Evolutionary conservation across 2,113 vertebrate species (phyloP).

Genomic region (Cavia porcellus): DNA sequence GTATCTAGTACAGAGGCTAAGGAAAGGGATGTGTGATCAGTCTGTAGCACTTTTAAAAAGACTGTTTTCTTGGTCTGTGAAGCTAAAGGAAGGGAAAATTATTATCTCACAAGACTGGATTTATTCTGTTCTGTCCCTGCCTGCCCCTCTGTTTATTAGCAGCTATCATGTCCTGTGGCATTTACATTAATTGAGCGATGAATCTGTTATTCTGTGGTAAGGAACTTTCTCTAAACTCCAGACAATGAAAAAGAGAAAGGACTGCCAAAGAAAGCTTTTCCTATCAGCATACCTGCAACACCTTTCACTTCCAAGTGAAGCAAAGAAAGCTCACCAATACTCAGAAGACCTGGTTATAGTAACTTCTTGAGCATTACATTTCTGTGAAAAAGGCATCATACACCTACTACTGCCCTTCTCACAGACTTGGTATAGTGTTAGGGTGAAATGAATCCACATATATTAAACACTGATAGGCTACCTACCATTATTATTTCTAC

Average conservation of each 20-base stretch:
- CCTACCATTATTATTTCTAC: conserved; percentile 26
- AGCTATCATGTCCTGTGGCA: neutral
- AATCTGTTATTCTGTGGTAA: neutral
- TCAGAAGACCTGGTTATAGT: neutral
- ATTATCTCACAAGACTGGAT: too few species aligned
- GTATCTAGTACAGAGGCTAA: neutral
- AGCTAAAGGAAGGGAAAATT: neutral
- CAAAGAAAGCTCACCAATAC: neutral
- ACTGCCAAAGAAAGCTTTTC: neutral
- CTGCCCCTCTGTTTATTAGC: neutral
- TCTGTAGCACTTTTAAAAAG: neutral
- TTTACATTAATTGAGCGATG: neutral
- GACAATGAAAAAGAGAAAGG: neutral
- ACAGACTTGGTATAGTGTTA: neutral
- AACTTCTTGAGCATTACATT: neutral
- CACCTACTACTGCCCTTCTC: neutral
- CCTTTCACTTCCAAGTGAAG: neutral
- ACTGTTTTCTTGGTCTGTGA: conserved; percentile 41
- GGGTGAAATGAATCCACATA: neutral
- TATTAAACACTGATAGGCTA: neutral
- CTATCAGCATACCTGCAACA: neutral
- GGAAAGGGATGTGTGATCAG: neutral
- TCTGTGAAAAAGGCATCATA: neutral
- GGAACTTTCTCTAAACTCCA: neutral
- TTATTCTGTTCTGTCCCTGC: too few species aligned